Base-by-base conservation (phyloP, 2,797 vertebrate species). In the Enteromius mattozi region DNA sequence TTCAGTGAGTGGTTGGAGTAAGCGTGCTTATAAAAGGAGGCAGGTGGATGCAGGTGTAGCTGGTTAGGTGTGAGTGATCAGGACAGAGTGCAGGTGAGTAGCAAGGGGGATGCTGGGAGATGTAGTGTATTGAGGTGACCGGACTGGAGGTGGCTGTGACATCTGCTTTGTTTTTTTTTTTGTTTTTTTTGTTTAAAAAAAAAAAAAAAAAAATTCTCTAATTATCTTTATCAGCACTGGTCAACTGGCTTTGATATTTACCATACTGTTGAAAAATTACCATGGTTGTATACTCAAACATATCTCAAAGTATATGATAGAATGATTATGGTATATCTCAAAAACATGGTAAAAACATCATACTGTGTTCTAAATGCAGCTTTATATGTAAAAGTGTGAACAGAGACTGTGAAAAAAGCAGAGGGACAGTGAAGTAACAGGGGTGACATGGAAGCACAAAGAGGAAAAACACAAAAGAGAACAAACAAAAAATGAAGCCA, bases 391-490 rank as follows among this genome's bases (percentile, higher is more conserved):
- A 78, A 81, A 72, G 30, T 16, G 40, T 27, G 12, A 56, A 80
- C 40, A 70, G 49, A 79, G 37, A 66, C 12, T 0, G 24, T n/a
- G 40, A 69, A 42, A 47, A 45, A 56, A 54, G 75, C 47, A 49
- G 61, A 84, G 19, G 42, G 71, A 63, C 51, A 13, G n/a, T 70
- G 14, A 65, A 33, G 16, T 74, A 59, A 69, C 82, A 81, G 59
- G 10, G 77, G 63, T 33, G 49, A 85, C 56, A 68, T 72, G 42
- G 74, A 79, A 56, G 27, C 69, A 78, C 65, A 86, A 51, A 78
- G 16, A 54, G 19, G 69, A 24, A 77, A 70, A 77, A 47, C 78
- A 77, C 66, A 61, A 63, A 51, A 56, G 65, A 77, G 78, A 88
- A 49, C 72, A 59, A 81, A 65, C 80, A 33, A 79, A 21, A 84